Base-by-base conservation (phyloP, 2,888 invertebrate genomes). In the Leucophenga maculata region DNA sequence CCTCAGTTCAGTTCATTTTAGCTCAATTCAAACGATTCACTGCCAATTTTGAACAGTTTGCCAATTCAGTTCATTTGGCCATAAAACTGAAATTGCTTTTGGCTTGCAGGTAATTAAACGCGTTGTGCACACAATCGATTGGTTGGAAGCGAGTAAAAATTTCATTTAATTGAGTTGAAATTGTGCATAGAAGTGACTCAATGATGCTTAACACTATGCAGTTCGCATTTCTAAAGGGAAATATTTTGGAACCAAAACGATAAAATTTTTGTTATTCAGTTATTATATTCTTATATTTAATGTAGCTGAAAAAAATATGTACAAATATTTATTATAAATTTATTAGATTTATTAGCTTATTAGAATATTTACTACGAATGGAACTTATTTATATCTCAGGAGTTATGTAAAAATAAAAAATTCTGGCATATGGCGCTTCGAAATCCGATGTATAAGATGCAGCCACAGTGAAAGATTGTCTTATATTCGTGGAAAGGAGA, bases 1-100 rank as follows among this genome's bases (percentile, higher is more conserved):
- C 3, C 57, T 26, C 31, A 31, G 57, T 57, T 22, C 50, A n/a
- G 50, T 18, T n/a, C 14, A 50, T 22, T 31, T 52, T 1, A 26
- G 22, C 57, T 57, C 57, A 57, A 39, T 50, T 50, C 50, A 50
- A n/a, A 11, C 8, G 1, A 1, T 39, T 39, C 50, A 50, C 50
- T 50, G 39, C 39, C 39, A 6, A 50, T 18, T 50, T 18, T n/a
- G n/a, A 50, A 22, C 16, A 22, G 18, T 64, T 64, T 39, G 39
- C 26, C 26, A 26, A 4, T 26, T 26, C 39, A 39, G 9, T 39
- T 39, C 39, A 39, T 11, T 39, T 26, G 46, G 32, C 62, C 62
- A 64, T 64, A 64, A 48, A 64, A 64, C 46, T 64, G 48, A 46
- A 64, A 64, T 48, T 48, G 62, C 62, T 64, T 64, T 64, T 22